These are phyloP conservation scores for Rattus norvegicus DNA, from an alignment of 2,113 vertebrate species.

Conservation along the genomic window GRCr8 NC_086035.1:65011501-65012000, in stretches of 20 bases:
- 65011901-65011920: neutral
- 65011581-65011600: too few species aligned
- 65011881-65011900: neutral
- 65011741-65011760: neutral
- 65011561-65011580: neutral
- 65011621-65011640: neutral
- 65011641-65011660: neutral
- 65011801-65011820: neutral
- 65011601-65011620: too few species aligned
- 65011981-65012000: neutral
- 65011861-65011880: neutral
- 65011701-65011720: neutral
- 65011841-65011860: neutral
- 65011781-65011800: neutral
- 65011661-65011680: neutral
- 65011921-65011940: neutral
- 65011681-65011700: neutral
- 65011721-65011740: neutral
- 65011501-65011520: neutral
- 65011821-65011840: neutral
- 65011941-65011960: neutral
- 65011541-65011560: neutral
- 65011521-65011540: neutral
- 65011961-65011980: neutral
- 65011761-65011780: neutral